Evolutionary conservation across 1,140 invertebrate species (phyloP).

Genomic region (Drosophila kurseongensis): DNA sequence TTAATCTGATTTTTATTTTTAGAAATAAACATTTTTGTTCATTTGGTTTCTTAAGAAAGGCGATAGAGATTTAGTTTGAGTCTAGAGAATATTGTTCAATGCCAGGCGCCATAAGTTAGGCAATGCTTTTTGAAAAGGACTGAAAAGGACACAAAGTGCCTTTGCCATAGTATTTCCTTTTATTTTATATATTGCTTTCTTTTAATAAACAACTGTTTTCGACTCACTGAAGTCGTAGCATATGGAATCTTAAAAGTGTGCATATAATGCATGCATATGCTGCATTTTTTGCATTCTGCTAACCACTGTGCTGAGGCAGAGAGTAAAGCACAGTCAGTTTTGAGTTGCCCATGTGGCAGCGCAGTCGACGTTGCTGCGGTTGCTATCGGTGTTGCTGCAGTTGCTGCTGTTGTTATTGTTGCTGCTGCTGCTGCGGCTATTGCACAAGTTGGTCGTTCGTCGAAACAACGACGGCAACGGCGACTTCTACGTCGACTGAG

Average conservation of each 20-base stretch:
- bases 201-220: too few relatives aligned
- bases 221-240: neutral
- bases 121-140: neutral
- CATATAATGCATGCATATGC: neutral
- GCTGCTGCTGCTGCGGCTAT: constrained; percentile 48
- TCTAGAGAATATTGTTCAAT: too few relatives aligned
- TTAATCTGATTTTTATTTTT: too few relatives aligned
- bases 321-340: constrained; percentile 38
- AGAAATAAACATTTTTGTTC: too few relatives aligned
- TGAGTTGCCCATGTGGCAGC: constrained; percentile 28
- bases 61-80: too few relatives aligned
- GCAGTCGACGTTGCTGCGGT: constrained; percentile 33
- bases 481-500: constrained; percentile 17
- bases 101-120: too few relatives aligned
- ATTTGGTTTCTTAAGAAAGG: too few relatives aligned
- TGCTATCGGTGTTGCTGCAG: constrained; percentile 20
- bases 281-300: neutral
- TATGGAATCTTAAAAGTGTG: too few relatives aligned
- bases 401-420: constrained; percentile 12
- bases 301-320: constrained; percentile 26
- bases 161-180: too few relatives aligned
- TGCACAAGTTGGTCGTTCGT: constrained; percentile 71
- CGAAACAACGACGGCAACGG: constrained; percentile 4
- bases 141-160: too few relatives aligned
- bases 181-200: too few relatives aligned